Conservation (phyloP, 2,888 invertebrate genomes). For the Tineola bisselliella region DNA sequence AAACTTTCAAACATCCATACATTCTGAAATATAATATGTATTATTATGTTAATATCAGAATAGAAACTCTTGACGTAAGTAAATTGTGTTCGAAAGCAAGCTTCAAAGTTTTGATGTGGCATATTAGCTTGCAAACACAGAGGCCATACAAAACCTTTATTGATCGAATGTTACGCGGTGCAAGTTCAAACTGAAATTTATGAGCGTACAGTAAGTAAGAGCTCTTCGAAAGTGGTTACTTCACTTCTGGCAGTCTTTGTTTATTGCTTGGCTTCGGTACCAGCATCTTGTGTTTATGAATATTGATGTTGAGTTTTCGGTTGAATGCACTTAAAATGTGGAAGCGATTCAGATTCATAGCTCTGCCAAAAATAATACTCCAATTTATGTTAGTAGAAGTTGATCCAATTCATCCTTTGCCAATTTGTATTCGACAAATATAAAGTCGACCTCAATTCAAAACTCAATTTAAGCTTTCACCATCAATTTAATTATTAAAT, state of each 20-base stretch:
- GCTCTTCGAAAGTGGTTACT: constrained; percentile 48
- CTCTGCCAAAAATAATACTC: constrained; percentile 7
- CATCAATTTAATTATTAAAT: neutral
- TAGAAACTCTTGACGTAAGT: constrained; percentile 32
- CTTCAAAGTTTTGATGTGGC: constrained; percentile 55
- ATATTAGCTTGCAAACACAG: constrained; percentile 65
- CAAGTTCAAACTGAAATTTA: constrained; percentile 66
- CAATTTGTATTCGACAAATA: neutral
- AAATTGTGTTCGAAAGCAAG: constrained; percentile 44
- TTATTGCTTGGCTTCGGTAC: constrained; percentile 55
- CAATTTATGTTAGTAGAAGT: constrained; percentile 5
- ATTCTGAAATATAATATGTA: neutral
- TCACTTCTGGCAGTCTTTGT: constrained; percentile 46
- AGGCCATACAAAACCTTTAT: constrained; percentile 64
- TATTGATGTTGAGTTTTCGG: constrained; percentile 37
- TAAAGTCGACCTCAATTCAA: constrained; percentile 4
- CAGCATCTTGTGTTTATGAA: constrained; percentile 54
- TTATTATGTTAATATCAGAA: too few relatives aligned
- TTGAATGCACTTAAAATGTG: constrained; percentile 9
- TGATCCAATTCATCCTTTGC: constrained; percentile 6
- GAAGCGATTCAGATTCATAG: constrained; percentile 6
- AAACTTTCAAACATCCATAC: too few relatives aligned
- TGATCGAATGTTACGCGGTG: constrained; percentile 60
- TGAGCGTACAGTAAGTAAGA: constrained; percentile 49
- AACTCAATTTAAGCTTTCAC: constrained; percentile 4